phyloP scores from a whole-genome alignment of 2,888 invertebrate genomes.

The Lydus trimaculatus region DNA sequence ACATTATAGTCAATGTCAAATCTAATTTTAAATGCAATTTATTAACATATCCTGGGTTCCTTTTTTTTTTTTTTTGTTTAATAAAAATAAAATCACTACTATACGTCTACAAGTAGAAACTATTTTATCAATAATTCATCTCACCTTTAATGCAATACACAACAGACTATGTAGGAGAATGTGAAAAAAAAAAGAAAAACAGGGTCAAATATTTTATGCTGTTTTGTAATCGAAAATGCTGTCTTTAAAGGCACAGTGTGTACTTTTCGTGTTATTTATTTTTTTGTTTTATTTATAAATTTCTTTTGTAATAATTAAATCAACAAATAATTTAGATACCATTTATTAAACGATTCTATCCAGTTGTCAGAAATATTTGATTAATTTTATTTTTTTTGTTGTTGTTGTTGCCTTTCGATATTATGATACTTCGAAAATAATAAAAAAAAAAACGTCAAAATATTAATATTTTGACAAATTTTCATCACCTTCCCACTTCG shows the following conservation, averaged over 20 bases:
- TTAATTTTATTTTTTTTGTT: slow-evolving; percentile 13
- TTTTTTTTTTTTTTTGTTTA: too few relatives aligned
- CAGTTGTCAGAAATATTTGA: slow-evolving; percentile 29
- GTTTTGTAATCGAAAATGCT: slow-evolving; percentile 24
- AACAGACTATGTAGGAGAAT: not conserved
- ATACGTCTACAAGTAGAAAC: slow-evolving; percentile 13
- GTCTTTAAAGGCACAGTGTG: slow-evolving; percentile 52
- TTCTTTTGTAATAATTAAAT: not conserved
- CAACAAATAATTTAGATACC: slow-evolving; percentile 59
- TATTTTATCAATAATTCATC: slow-evolving; percentile 36
- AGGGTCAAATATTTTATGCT: slow-evolving; percentile 45
- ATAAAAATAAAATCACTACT: slow-evolving; percentile 10
- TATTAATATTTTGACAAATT: slow-evolving; percentile 41
- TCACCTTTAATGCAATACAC: slow-evolving; percentile 52
- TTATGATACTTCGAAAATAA: slow-evolving; percentile 2
- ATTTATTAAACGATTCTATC: slow-evolving; percentile 48
- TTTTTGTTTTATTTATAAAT: slow-evolving; percentile 35
- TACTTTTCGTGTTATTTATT: not conserved
- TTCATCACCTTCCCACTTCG: slow-evolving; percentile 32
- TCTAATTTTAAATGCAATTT: slow-evolving; percentile 35
- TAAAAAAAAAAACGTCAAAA: slow-evolving; percentile 40
- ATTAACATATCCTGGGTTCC: not conserved
- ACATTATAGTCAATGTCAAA: slow-evolving; percentile 47
- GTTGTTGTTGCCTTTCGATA: not conserved
- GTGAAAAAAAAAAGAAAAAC: slow-evolving; percentile 31